Evolutionary conservation across 2,888 invertebrate species (phyloP), one percentile per base, ranked within the genome.

Genomic region (Baccha elongata): DNA sequence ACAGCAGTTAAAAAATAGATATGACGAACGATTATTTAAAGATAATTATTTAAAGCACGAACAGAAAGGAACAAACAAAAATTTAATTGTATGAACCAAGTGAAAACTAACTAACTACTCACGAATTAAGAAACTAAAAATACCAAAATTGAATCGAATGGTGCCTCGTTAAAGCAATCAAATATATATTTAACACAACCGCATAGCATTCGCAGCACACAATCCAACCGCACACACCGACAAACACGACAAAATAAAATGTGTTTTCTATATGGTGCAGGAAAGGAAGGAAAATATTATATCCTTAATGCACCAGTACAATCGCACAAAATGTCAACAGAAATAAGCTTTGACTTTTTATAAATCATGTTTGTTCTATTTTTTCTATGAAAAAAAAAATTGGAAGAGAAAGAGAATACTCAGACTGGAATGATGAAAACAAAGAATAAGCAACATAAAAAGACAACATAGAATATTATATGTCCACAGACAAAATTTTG

Each of bases 291-390:
- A 21, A 69, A 58, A 48, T n/a, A n/a, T n/a, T n/a, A 62, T 64
- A 69, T 62, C 55, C 58, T 52, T 32, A 50, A 53, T 75, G 75
- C 80, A 75, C 69, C 23, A 74, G 50, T 19, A 58, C 69, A 69
- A 50, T 52, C 58, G 37, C 44, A 81, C 42, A 40, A 53, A 46
- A 75, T 75, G 69, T 75, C 80, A 81, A 81, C 69, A 75, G 64
- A 69, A 79, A 68, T 64, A 64, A 80, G 80, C 80, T 80, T 78
- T 72, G 55, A 62, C 55, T 78, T 64, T 26, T 35, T 53, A 40
- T n/a, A n/a, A n/a, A n/a, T 53, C 55, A 32, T 80, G 73, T 44
- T 69, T 50, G 50, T 73, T 67, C 21, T 17, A 23, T 29, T 65
- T 35, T 10, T 15, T 13, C 29, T 11, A 11, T 48, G 7, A 65